Evolutionary conservation across 2,888 invertebrate genomes (phyloP).

Genomic region (Tribolium freemani): DNA sequence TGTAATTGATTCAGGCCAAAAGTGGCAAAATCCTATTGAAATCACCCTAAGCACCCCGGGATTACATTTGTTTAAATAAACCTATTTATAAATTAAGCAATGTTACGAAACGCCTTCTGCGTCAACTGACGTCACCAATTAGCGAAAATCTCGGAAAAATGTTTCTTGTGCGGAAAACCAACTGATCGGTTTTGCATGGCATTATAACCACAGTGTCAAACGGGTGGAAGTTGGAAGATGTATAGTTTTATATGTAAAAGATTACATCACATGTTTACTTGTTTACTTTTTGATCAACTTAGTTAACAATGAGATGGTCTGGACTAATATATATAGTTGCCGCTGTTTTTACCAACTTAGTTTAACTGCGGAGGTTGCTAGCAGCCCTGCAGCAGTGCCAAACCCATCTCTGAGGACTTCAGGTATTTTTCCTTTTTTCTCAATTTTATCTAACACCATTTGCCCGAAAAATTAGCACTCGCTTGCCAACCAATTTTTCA

Average conservation of each 20-base stretch:
- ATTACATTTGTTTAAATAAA: neutral
- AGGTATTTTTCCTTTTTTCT: constrained; percentile 51
- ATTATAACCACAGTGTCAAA: neutral
- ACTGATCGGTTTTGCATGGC: neutral
- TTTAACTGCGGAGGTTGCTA: constrained; percentile 62
- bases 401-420: constrained; percentile 58
- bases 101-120: constrained; percentile 24
- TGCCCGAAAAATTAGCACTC: constrained; percentile 37
- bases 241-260: constrained; percentile 26
- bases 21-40: too few species aligned
- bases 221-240: constrained; percentile 18
- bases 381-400: constrained; percentile 62
- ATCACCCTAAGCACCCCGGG: too few species aligned
- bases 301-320: constrained; percentile 61
- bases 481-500: constrained; percentile 49
- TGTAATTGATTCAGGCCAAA: neutral
- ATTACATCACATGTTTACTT: constrained; percentile 53
- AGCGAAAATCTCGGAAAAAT: neutral
- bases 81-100: constrained; percentile 1
- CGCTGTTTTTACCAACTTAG: constrained; percentile 59
- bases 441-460: constrained; percentile 5
- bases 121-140: constrained; percentile 25
- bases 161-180: neutral
- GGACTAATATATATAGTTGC: constrained; percentile 60
- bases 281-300: constrained; percentile 61